Evolutionary conservation across 2,888 invertebrate species (phyloP).

Genomic region (Zele albiditarsus): DNA sequence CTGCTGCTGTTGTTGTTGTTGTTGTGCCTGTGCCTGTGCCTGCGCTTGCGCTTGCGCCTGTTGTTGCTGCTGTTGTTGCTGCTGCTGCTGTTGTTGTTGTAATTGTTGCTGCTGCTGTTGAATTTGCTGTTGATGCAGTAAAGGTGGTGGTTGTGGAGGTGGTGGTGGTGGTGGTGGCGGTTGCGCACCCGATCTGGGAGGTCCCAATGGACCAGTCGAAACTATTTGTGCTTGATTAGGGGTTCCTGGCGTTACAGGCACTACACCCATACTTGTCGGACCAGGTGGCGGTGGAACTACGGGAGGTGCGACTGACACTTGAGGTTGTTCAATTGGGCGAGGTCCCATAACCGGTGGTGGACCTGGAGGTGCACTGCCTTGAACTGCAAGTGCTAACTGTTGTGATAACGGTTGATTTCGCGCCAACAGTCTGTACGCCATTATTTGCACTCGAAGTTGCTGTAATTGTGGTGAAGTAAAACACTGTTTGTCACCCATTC

Average conservation of each 20-base stretch:
- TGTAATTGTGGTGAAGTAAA: constrained; percentile 88
- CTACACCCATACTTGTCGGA: constrained; percentile 57
- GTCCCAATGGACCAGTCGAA: constrained; percentile 58
- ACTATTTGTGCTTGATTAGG: constrained; percentile 46
- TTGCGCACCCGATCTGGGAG: constrained; percentile 62
- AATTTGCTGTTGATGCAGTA: not conserved
- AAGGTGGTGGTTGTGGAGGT: not conserved
- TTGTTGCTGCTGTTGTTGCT: not conserved
- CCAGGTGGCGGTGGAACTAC: constrained; percentile 63
- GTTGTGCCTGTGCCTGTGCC: not conserved
- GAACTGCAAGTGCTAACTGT: constrained; percentile 81
- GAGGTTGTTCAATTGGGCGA: constrained; percentile 65
- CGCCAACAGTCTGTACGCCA: constrained; percentile 94
- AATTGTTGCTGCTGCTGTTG: not conserved
- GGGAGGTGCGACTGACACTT: constrained; percentile 59
- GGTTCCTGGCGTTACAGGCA: constrained; percentile 41
- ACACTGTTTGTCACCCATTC: constrained; percentile 78
- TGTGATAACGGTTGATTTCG: constrained; percentile 92
- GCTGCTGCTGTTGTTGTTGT: not conserved
- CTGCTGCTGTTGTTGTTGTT: not conserved
- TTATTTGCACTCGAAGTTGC: constrained; percentile 93
- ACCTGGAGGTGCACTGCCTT: constrained; percentile 73
- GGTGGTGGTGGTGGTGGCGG: constrained; percentile 49
- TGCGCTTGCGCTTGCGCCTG: not conserved
- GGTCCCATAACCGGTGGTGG: constrained; percentile 67